Evolutionary conservation across 2,797 vertebrate genomes (phyloP), one percentile per base, ranked within the genome.

Genomic region (Sebastes variabilis): DNA sequence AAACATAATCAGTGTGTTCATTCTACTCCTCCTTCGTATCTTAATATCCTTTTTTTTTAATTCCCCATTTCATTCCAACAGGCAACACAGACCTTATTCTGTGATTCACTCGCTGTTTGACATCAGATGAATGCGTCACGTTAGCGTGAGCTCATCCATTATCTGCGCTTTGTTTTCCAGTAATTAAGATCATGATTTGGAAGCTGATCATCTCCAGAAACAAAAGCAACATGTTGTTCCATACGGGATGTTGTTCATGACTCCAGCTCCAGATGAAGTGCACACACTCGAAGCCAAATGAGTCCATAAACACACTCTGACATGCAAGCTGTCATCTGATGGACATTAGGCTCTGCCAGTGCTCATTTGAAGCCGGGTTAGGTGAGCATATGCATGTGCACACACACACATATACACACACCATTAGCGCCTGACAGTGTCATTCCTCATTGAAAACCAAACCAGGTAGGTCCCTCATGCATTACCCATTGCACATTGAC

Each of bases 381-480:
- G 69, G 73, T 75, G 77, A 85, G 77, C 38, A 76, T 55, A 77
- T 77, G 72, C 72, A 83, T 66, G 32, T 46, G 29, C 29, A 14
- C 16, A 34, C 38, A 62, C 70, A 72, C 65, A 56, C 46, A 32
- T 46, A 54, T 55, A 75, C 66, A n/a, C 32, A 16, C 9, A 36
- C 66, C 67, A 85, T 87, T 79, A 82, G 75, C 18, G 3, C 30
- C 67, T 84, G 76, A 75, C 70, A 72, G 71, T 80, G 81, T 79
- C 75, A 75, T 82, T 82, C 68, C 84, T 95, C 86, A 91, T 91
- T 93, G 84, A 71, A 89, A 94, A 89, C 83, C 87, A 86, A 75
- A 79, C 66, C 85, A 90, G 82, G 88, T 88, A 69, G 30, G 46
- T 83, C 46, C 70, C 75, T 90, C 79, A 93, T 91, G 87, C 75